Base-by-base conservation (phyloP, 2,797 vertebrate genomes). In the Sebastes itinus region DNA sequence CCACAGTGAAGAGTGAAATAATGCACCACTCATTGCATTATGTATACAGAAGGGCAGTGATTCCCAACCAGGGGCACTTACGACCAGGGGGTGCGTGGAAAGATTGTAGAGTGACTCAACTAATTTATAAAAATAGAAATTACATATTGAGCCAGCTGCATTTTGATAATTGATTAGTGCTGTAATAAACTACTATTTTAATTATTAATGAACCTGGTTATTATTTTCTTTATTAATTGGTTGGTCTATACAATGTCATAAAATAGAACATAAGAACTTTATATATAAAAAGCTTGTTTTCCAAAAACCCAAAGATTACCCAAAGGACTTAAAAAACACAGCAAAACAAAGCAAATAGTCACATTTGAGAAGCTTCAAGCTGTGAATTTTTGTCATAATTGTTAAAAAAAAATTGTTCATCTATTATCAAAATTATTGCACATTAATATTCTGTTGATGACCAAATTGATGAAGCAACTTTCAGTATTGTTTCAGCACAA, bases 1-100 rank as follows among this genome's bases (percentile, higher is more conserved):
- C 85, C 58, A 28, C 62, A 75, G 61, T 75, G 69, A 74, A 65
- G 28, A 69, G 75, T 23, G 52, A 76, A 81, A 77, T 54, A 81
- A 58, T 23, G 52, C 68, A 30, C 28, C 23, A 18, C 62, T 81
- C 66, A 12, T 25, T 52, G 72, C 55, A 54, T 33, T 22, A 22
- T 32, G 60, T 4, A 46, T 23, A 77, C 67, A 55, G 67, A 4
- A 3, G 16, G 54, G 35, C 38, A 67, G 25, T 16, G 35, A 74
- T 68, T 56, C 49, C 28, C 35, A 63, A 73, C 18, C 38, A 68
- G 27, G 0, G 16, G 22, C 52, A 22, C 11, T 71, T 30, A 42
- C 10, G 20, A 66, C 46, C 46, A 49, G 46, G 18, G 46, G 46
- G 46, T 49, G 46, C 16, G 18, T 20, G 2, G 46, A 49, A 49